Evolutionary conservation across 2,888 invertebrate genomes (phyloP).

Genomic region (Pyrrhia umbra): DNA sequence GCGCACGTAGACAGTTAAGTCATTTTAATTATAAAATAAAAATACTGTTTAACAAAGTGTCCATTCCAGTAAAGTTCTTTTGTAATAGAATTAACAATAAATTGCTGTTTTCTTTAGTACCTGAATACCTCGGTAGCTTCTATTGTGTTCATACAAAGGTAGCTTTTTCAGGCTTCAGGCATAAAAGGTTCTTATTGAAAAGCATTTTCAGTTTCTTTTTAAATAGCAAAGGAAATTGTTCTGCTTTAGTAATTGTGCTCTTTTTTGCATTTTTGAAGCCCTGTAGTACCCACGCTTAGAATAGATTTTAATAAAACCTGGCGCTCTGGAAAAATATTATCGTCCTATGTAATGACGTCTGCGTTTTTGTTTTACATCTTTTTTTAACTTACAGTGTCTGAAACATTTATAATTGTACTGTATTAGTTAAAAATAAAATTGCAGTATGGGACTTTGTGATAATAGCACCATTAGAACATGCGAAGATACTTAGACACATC

Average conservation of each 20-base stretch:
- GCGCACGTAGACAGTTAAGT: no score
- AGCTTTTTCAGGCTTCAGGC: slow-evolving; percentile 40
- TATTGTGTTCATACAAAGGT: slow-evolving; percentile 35
- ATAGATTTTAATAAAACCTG: slow-evolving; percentile 1
- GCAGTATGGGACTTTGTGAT: no score
- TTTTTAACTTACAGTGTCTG: neutral
- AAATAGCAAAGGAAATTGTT: slow-evolving; percentile 3
- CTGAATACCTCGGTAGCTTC: neutral
- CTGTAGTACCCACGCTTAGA: neutral
- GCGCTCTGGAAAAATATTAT: neutral
- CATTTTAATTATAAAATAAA: slow-evolving; percentile 14
- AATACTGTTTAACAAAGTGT: neutral
- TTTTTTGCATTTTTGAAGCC: slow-evolving; percentile 6
- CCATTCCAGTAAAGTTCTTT: neutral
- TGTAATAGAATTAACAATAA: slow-evolving; percentile 23
- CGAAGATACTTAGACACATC: no score
- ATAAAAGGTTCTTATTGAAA: slow-evolving; percentile 39
- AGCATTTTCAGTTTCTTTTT: slow-evolving; percentile 20
- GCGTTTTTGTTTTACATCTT: neutral
- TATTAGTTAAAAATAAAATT: no score
- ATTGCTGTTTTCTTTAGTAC: slow-evolving; percentile 16
- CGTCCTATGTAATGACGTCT: neutral
- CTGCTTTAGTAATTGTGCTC: neutral
- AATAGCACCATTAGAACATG: no score
- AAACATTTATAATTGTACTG: no score